Base-by-base conservation (phyloP, 2,113 vertebrate genomes). In the Periophthalmus modestus region DNA sequence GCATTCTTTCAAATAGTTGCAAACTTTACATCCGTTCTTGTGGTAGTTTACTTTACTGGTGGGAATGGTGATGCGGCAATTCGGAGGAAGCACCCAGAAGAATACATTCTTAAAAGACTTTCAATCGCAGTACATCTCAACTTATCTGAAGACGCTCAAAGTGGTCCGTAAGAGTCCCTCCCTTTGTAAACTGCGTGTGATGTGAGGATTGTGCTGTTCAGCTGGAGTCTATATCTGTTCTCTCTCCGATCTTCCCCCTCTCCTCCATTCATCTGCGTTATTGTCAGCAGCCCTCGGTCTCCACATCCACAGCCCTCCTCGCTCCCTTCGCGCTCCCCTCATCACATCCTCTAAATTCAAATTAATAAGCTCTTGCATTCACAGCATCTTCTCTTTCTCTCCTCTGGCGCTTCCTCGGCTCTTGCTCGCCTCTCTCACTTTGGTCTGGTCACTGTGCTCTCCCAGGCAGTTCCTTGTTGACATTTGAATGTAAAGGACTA, bases 311-410 rank as follows among this genome's bases (percentile, higher is more conserved):
- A 67, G 43, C 7, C n/a, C 69, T 47, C n/a, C 21, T 57, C 13
- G 54, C 69, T 61, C 58, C 24, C 23, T 72, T 78, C 66, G 18
- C 75, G 0, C 33, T 77, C 80, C 74, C 70, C 73, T 75, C 73
- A 5, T 81, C 82, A 66, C 84, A 76, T 89, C 82, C 78, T 84
- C 66, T 82, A 72, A 73, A 89, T 79, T 80, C 72, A 66, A 84
- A 87, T 88, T 85, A 88, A 91, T 75, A 79, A 85, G 80, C 39
- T 36, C 85, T 62, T 85, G 81, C 75, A 68, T 83, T 84, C 75
- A 39, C 81, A 72, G 71, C 73, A 75, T 82, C 85, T 3, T 72
- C 73, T 69, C 72, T 39, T 69, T 73, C 65, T 65, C 72, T 62
- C 23, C 48, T 24, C 73, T 62, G 39, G 62, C 24, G 68, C 67